These are phyloP conservation scores for Rotaria socialis DNA, from an alignment of 2,888 invertebrate species.

Conservation along the genomic window DNA sequence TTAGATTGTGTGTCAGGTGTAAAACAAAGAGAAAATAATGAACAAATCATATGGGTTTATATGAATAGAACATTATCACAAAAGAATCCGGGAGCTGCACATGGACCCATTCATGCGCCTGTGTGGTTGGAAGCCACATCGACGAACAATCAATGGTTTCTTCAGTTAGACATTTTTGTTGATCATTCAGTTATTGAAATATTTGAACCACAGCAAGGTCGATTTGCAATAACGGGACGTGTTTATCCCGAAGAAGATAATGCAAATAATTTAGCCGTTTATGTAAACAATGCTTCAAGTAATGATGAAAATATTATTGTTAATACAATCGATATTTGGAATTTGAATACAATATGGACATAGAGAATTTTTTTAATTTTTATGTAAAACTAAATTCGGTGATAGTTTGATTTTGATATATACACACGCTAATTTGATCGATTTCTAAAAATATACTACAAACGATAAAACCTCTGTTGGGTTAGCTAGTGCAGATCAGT, in stretches of 20 bases:
- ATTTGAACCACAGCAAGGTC: neutral
- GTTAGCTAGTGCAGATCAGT: too few species aligned
- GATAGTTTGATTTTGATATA: too few species aligned
- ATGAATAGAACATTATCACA: conserved; percentile 1
- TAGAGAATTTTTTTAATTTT: too few species aligned
- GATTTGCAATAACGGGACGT: neutral
- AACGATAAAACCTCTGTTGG: too few species aligned
- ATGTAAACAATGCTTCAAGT: neutral
- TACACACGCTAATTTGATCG: too few species aligned
- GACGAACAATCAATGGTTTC: neutral
- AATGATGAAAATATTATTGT: neutral
- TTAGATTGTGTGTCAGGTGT: conserved; percentile 21
- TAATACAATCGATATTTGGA: conserved; percentile 12
- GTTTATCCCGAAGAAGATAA: conserved; percentile 6
- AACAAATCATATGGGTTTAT: conserved; percentile 14
- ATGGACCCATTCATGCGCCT: neutral
- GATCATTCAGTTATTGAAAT: conserved; percentile 20
- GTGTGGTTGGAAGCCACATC: neutral
- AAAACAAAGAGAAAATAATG: neutral
- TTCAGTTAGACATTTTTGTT: neutral
- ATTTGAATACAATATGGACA: conserved; percentile 2
- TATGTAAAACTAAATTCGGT: too few species aligned
- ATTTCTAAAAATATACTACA: too few species aligned
- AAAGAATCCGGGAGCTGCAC: neutral
- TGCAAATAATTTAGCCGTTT: conserved; percentile 8